These are phyloP conservation scores for Epizoanthus fatuus DNA, from an alignment of 92 coral and sea anemone species.

Conservation along the genomic window DNA sequence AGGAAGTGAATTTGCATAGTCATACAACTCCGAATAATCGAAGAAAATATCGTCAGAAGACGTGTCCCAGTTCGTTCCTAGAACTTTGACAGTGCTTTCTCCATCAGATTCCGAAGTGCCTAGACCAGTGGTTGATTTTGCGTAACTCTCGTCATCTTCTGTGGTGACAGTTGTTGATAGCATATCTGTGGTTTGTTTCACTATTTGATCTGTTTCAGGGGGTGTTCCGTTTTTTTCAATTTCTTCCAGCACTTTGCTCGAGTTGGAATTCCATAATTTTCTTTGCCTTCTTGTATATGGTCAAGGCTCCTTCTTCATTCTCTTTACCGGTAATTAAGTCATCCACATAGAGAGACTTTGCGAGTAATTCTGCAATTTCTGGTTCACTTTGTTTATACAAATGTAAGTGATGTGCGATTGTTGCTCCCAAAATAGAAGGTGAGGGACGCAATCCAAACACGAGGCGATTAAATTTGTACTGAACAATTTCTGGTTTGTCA, in stretches of 20 bases:
- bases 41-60: constrained; percentile 57
- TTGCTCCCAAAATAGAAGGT: constrained; percentile 76
- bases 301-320: constrained; percentile 42
- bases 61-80: constrained; percentile 75
- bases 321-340: constrained; percentile 58
- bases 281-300: constrained; percentile 32
- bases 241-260: constrained; percentile 26
- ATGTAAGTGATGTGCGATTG: constrained; percentile 53
- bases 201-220: background rate
- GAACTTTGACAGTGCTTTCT: constrained; percentile 57
- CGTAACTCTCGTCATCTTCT: constrained; percentile 54
- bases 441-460: constrained; percentile 71
- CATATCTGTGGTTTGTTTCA: background rate
- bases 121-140: constrained; percentile 52
- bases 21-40: constrained; percentile 43
- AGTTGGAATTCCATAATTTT: constrained; percentile 33
- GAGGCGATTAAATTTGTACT: constrained; percentile 55
- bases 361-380: constrained; percentile 51
- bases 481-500: constrained; percentile 32
- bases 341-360: constrained; percentile 53
- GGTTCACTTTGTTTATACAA: constrained; percentile 58
- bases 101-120: constrained; percentile 17
- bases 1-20: constrained; percentile 69
- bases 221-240: background rate
- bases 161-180: background rate